Evolutionary conservation across 1,140 invertebrate genomes (phyloP), one percentile per base, ranked within the genome.

Genomic region (Cyclargus thomasi): DNA sequence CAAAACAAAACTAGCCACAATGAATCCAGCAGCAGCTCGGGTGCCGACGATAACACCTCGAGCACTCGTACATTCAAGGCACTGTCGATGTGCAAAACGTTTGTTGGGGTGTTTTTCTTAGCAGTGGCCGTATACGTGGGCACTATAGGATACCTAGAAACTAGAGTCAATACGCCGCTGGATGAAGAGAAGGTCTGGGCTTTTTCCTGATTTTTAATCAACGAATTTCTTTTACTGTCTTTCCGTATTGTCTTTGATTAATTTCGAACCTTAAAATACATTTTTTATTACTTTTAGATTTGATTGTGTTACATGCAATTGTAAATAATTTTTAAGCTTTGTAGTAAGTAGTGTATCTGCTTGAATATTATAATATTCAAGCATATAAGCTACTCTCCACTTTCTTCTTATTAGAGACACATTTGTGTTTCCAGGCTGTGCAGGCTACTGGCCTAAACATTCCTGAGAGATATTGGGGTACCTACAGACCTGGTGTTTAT

Each of bases 391-490:
- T 29, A 29, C 8, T 29, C 29, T n/a, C n/a, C n/a, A n/a, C n/a
- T n/a, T n/a, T n/a, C 29, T 29, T 4, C 29, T 29, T 7, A 29
- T 29, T 29, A 4, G 0, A 29, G 29, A 29, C 29, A 29, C 4
- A 29, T 29, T 29, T 29, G n/a, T n/a, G n/a, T 63, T 90, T 91
- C 53, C 77, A 95, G 94, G 92, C 96, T 64, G 94, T 97, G 1
- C 78, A 91, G 57, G 91, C 92, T 70, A 92, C 93, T 62, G 95
- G 95, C 0, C 79, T 96, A 47, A 92, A 94, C 63, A 93, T 95
- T 18, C 94, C 96, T 1, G 94, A 96, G 5, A 93, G 94, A 70
- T 99, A 96, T 90, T 99, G 98, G 98, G 97, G 98, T 18, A 94
- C 95, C 0, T 99, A 99, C 82, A 91, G 98, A 67, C 95, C 98